These are phyloP conservation scores for Drosophila truncata DNA, from an alignment of 1,140 invertebrate species.

Conservation along the genomic window DNA sequence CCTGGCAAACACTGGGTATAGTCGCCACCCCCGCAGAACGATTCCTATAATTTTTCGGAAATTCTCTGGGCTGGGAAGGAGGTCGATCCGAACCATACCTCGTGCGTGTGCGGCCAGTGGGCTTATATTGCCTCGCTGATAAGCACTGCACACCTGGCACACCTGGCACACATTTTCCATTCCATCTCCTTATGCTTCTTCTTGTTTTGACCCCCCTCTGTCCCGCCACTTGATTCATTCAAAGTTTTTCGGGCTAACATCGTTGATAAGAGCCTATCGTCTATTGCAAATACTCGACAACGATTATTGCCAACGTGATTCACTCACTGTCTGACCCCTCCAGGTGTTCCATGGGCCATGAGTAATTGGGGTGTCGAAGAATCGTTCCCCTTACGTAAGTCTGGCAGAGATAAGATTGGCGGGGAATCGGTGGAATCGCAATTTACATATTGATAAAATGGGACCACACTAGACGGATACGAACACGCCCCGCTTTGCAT, in stretches of 20 bases:
- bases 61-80: not conserved
- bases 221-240: constrained; percentile 46
- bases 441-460: constrained; percentile 58
- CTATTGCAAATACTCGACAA: constrained; percentile 14
- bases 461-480: constrained; percentile 22
- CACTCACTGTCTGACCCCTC: constrained; percentile 28
- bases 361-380: constrained; percentile 33
- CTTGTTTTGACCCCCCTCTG: not conserved
- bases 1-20: constrained; percentile 15
- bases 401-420: constrained; percentile 42
- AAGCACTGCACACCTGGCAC: constrained; percentile 60
- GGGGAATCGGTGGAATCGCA: constrained; percentile 29
- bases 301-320: constrained; percentile 36
- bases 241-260: constrained; percentile 34
- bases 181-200: not conserved
- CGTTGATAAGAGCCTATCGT: constrained; percentile 36
- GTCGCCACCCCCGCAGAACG: constrained; percentile 16
- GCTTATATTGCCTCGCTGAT: constrained; percentile 41
- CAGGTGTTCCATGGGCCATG: constrained; percentile 52
- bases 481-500: constrained; percentile 62
- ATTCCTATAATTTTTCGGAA: constrained; percentile 21
- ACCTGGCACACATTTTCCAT: constrained; percentile 39
- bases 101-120: constrained; percentile 30
- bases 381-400: constrained; percentile 46
- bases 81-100: constrained; percentile 16